Percentiles rank a stretch among this genome's conserved stretches.
Conservation (phyloP, 2,888 invertebrate genomes). For the Polymixis lichenea region DNA sequence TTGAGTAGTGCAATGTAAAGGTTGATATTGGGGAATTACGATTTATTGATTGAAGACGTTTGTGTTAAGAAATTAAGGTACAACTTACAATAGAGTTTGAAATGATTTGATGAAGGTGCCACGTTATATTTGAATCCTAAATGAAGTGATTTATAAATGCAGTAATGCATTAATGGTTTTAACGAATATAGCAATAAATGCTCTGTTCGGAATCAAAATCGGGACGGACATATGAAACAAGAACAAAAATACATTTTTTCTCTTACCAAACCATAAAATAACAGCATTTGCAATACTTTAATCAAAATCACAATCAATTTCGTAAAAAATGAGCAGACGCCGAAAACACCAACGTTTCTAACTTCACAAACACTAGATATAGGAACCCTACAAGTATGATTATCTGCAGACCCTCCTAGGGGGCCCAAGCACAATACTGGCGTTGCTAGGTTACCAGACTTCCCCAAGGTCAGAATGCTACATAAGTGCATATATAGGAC, state of each 20-base stretch:
- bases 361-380: slow-evolving; percentile 77
- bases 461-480: slow-evolving; percentile 87
- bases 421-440: slow-evolving; percentile 82
- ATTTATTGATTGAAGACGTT: not conserved
- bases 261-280: not conserved
- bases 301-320: not conserved
- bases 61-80: not conserved
- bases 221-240: not conserved
- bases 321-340: slow-evolving; percentile 35
- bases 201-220: not conserved
- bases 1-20: not conserved
- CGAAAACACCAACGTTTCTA: slow-evolving; percentile 71
- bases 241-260: not conserved
- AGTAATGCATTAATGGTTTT: not conserved
- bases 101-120: not conserved
- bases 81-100: not conserved
- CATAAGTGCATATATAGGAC: slow-evolving; percentile 80
- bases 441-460: slow-evolving; percentile 88
- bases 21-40: not conserved
- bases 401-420: slow-evolving; percentile 82
- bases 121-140: not conserved
- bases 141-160: not conserved
- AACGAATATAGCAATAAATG: not conserved
- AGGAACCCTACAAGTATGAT: slow-evolving; percentile 87
- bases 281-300: fast-evolving